A percentile compares a stretch with the other conserved stretches of the same genome.
phyloP scores from a whole-genome alignment of 2,113 vertebrate species.

The Aplodontia rufa region DNA sequence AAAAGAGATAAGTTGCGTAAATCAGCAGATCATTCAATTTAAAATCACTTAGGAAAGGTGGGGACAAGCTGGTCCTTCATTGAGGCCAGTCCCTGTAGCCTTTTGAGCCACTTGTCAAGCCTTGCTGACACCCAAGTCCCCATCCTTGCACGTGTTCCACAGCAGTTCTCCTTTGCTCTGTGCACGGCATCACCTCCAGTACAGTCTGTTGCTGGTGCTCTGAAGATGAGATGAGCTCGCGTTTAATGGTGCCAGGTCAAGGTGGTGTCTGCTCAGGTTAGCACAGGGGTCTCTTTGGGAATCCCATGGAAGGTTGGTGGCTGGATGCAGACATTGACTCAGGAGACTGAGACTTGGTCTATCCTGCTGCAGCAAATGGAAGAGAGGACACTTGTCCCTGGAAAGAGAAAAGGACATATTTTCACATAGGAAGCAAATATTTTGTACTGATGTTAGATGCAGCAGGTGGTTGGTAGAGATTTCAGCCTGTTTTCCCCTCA shows the following conservation, averaged over 20 bases:
- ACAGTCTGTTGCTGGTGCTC: neutral
- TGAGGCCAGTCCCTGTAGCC: neutral
- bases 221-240: no score
- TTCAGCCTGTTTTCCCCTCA: neutral
- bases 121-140: accelerated
- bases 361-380: no score
- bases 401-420: neutral
- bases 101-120: neutral
- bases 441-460: neutral
- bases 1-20: neutral
- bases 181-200: neutral
- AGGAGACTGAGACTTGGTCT: accelerated
- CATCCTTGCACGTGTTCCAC: accelerated
- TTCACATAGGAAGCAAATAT: neutral
- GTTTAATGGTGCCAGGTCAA: conserved; percentile 33
- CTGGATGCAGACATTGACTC: neutral
- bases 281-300: neutral
- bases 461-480: no score
- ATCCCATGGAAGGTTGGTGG: neutral
- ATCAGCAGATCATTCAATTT: neutral
- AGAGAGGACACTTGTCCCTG: neutral
- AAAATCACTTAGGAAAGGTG: neutral
- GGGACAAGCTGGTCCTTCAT: neutral
- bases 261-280: neutral
- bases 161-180: neutral